phyloP scores from a whole-genome alignment of 2,113 vertebrate genomes.

The Bos javanicus region DNA sequence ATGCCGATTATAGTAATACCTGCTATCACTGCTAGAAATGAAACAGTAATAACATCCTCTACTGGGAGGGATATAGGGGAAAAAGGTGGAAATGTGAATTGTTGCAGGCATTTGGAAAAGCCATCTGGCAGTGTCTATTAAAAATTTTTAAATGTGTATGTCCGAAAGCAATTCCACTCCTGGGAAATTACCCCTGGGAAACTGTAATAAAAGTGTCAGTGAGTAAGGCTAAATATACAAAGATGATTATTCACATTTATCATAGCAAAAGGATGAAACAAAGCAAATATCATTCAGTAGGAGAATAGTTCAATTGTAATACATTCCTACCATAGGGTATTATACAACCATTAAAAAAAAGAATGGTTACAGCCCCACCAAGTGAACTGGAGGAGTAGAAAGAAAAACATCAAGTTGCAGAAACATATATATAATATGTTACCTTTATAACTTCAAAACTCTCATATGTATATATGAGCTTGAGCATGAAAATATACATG shows the following conservation, averaged over 20 bases:
- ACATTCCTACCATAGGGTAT: neutral
- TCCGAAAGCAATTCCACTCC: neutral
- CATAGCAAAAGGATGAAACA: neutral
- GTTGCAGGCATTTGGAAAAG: neutral
- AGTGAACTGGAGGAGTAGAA: neutral
- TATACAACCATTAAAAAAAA: neutral
- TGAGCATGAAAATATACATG: neutral
- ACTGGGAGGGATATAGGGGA: neutral
- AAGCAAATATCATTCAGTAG: neutral
- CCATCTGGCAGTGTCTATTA: constrained; percentile 31
- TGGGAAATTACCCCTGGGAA: constrained; percentile 26
- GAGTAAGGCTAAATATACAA: neutral
- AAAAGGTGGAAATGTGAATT: neutral
- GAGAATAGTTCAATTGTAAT: neutral
- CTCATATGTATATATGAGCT: neutral
- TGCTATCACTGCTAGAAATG: neutral
- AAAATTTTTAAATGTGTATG: constrained; percentile 23
- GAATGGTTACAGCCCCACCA: neutral
- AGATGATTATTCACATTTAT: neutral
- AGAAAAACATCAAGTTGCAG: neutral
- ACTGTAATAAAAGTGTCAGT: constrained; percentile 13
- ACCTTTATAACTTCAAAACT: neutral
- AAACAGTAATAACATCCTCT: neutral
- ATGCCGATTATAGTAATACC: neutral
- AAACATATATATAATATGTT: neutral